These are phyloP conservation scores for Acanthoscelides obtectus DNA, from an alignment of 2,888 invertebrate genomes.

Conservation along the genomic window DNA sequence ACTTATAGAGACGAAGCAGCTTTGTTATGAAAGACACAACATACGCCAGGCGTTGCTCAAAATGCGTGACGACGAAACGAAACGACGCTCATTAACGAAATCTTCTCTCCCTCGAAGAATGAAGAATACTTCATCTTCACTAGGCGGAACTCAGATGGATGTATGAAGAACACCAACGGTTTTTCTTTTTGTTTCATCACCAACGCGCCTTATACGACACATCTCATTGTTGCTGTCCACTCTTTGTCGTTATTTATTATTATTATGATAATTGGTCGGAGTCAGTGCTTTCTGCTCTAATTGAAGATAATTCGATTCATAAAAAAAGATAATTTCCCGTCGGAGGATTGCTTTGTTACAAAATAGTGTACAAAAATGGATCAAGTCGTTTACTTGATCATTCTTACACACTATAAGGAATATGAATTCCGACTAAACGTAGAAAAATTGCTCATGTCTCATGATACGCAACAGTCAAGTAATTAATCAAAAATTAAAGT, in stretches of 20 bases:
- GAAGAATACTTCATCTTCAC: constrained; percentile 35
- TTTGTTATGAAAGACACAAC: constrained; percentile 21
- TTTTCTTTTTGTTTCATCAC: neutral
- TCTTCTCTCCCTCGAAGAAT: constrained; percentile 37
- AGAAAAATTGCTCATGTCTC: too few species aligned
- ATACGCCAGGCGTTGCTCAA: constrained; percentile 21
- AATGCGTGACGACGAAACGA: constrained; percentile 37
- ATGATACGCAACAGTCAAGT: too few species aligned
- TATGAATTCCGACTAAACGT: too few species aligned
- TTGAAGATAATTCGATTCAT: neutral
- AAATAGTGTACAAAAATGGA: too few species aligned
- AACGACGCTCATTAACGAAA: constrained; percentile 42
- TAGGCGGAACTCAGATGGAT: constrained; percentile 35
- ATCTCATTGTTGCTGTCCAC: neutral
- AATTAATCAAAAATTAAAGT: too few species aligned
- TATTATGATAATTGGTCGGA: neutral
- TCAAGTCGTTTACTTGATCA: too few species aligned
- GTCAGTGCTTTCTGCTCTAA: neutral
- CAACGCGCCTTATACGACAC: neutral
- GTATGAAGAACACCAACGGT: constrained; percentile 32
- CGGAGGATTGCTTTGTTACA: too few species aligned
- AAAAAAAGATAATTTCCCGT: neutral
- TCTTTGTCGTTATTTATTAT: neutral
- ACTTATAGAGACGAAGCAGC: neutral
- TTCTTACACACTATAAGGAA: too few species aligned